A percentile compares a stretch with the other conserved stretches of the same genome.
These are phyloP conservation scores for Onychostoma macrolepis DNA, from an alignment of 2,113 vertebrate species.

Conservation along the genomic window DNA sequence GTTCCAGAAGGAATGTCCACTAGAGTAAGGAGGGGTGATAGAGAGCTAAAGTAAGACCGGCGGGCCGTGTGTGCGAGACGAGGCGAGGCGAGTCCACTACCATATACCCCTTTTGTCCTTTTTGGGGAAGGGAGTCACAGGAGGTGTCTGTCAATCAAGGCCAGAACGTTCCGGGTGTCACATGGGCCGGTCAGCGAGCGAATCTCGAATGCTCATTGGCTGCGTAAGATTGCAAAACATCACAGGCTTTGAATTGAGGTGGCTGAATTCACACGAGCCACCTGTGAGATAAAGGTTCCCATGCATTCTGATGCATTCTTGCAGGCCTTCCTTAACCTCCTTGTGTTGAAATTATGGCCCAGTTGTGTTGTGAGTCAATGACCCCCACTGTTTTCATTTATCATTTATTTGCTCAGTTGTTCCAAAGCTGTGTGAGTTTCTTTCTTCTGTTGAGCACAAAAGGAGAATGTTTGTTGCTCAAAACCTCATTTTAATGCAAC, in stretches of 20 bases:
- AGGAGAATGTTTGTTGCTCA: not conserved
- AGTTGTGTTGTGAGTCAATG: not conserved
- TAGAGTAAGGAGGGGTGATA: constrained; percentile 28
- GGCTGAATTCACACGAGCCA: not conserved
- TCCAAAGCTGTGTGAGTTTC: not conserved
- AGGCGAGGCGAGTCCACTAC: constrained; percentile 49
- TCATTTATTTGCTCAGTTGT: not conserved
- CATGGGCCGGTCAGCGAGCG: constrained; percentile 58
- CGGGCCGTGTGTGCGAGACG: constrained; percentile 43
- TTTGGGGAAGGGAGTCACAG: constrained; percentile 76
- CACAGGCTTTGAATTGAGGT: not conserved
- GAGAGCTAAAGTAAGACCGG: constrained; percentile 41
- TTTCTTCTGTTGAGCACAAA: not conserved
- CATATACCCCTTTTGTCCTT: constrained; percentile 73
- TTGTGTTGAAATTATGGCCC: not conserved
- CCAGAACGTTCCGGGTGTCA: constrained; percentile 62
- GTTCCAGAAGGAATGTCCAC: constrained; percentile 74
- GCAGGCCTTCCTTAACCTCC: not conserved
- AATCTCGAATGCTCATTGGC: constrained; percentile 35
- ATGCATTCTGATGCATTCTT: not conserved
- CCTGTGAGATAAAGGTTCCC: not conserved
- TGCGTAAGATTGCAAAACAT: not conserved
- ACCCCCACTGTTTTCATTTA: not conserved
- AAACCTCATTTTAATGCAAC: too few relatives aligned
- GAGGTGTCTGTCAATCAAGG: constrained; percentile 76